A percentile compares a stretch with the other conserved stretches of the same genome.
These are phyloP conservation scores for Eumaeus atala DNA, from an alignment of 1,140 invertebrate species.

Conservation along the genomic window DNA sequence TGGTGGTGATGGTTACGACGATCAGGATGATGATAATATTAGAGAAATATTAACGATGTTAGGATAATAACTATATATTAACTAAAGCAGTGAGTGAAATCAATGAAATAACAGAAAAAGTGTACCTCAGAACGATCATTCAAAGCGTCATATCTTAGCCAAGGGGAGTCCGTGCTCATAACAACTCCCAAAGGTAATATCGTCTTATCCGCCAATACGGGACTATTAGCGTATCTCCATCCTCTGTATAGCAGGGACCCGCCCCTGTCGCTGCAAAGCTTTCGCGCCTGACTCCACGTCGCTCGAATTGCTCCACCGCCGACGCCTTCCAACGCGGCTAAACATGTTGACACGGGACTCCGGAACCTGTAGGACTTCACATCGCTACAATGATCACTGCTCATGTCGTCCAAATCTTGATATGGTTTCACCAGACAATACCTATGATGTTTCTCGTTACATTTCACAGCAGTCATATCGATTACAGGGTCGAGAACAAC, in stretches of 20 bases:
- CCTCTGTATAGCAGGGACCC: slow-evolving; percentile 51
- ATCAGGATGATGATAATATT: too few species aligned
- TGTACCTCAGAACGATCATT: slow-evolving; percentile 34
- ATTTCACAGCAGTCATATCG: slow-evolving; percentile 44
- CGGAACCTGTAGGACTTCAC: slow-evolving; percentile 43
- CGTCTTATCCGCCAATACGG: slow-evolving; percentile 31
- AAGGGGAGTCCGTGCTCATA: slow-evolving; percentile 34
- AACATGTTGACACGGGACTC: slow-evolving; percentile 51
- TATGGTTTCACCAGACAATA: slow-evolving; percentile 61
- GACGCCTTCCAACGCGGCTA: slow-evolving; percentile 31
- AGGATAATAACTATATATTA: too few species aligned
- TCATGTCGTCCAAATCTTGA: slow-evolving; percentile 29
- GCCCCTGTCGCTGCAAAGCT: slow-evolving; percentile 47
- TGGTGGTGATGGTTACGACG: too few species aligned
- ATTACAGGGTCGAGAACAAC: slow-evolving; percentile 43
- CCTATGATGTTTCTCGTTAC: slow-evolving; percentile 50
- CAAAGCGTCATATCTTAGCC: slow-evolving; percentile 32
- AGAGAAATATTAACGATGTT: too few species aligned
- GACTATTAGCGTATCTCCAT: slow-evolving; percentile 60
- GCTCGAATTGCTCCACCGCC: slow-evolving; percentile 48
- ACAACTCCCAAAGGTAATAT: slow-evolving; percentile 53
- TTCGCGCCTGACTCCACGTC: slow-evolving; percentile 52
- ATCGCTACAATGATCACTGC: slow-evolving; percentile 34
- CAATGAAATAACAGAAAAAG: slow-evolving; percentile 15
- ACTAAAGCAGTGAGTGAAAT: too few species aligned